phyloP scores from a whole-genome alignment of 2,797 vertebrate genomes.

The Crocodylus rhombifer region DNA sequence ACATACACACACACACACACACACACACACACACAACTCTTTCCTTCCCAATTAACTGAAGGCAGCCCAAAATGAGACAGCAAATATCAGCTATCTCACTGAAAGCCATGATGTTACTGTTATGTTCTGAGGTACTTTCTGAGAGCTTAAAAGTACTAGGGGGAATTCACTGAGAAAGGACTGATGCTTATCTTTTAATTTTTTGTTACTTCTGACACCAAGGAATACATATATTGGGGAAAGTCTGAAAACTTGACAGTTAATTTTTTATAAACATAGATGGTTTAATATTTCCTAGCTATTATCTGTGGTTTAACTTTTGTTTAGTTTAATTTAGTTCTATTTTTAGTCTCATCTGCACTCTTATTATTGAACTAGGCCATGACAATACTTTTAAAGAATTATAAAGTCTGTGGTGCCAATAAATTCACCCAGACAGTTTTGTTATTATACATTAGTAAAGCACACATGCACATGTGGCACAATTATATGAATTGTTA shows the following conservation, averaged over 20 bases:
- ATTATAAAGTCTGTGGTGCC: neutral
- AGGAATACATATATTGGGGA: neutral
- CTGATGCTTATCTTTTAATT: neutral
- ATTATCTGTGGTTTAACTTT: neutral
- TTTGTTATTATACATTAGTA: neutral
- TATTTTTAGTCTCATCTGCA: neutral
- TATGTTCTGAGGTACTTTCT: neutral
- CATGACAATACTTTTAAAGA: neutral
- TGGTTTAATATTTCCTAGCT: neutral
- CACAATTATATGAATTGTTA: neutral
- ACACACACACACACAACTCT: no score
- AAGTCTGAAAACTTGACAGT: neutral
- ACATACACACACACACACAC: no score
- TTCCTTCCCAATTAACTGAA: slow-evolving; percentile 12
- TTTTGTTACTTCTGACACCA: neutral
- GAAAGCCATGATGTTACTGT: neutral
- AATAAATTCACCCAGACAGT: neutral
- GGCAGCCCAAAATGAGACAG: slow-evolving; percentile 33
- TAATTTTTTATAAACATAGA: neutral
- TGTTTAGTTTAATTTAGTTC: neutral
- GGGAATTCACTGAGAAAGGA: neutral
- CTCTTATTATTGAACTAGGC: neutral
- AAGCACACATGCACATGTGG: neutral
- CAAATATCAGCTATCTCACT: slow-evolving; percentile 23
- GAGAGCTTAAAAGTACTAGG: slow-evolving; percentile 2